A percentile compares a stretch with the other conserved stretches of the same genome.
Evolutionary conservation across 2,888 invertebrate species (phyloP).

Genomic region (Pilophorus perplexus): DNA sequence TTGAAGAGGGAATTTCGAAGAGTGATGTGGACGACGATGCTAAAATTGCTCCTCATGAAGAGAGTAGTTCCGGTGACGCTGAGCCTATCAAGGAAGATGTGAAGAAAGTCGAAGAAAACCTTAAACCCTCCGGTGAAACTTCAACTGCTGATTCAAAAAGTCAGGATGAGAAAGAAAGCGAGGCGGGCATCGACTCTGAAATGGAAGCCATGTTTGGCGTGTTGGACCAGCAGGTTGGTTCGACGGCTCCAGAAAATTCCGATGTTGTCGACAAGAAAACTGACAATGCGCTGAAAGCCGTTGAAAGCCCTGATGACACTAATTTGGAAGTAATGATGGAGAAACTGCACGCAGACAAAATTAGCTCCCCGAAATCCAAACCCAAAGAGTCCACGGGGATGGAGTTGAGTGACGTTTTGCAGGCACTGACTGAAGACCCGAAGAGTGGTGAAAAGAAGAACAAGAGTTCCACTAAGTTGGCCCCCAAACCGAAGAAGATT

Average conservation of each 20-base stretch:
- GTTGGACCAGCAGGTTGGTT: too few relatives aligned
- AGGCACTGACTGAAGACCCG: slow-evolving; percentile 23
- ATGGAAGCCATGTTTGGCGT: slow-evolving; percentile 18
- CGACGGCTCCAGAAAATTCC: too few relatives aligned
- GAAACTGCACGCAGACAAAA: slow-evolving; percentile 27
- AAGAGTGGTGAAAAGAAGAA: background rate
- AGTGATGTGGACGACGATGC: too few relatives aligned
- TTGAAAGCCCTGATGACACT: slow-evolving; percentile 18
- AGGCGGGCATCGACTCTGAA: background rate
- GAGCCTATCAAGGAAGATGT: too few relatives aligned
- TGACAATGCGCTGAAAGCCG: too few relatives aligned
- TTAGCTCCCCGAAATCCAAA: background rate
- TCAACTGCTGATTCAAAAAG: too few relatives aligned
- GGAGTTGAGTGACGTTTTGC: slow-evolving; percentile 27
- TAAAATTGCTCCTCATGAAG: too few relatives aligned
- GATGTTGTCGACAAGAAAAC: background rate
- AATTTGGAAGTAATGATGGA: slow-evolving; percentile 37
- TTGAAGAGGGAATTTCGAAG: too few relatives aligned
- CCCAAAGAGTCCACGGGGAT: slow-evolving; percentile 22
- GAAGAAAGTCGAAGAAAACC: too few relatives aligned
- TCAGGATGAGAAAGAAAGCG: background rate
- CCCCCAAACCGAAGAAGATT: background rate
- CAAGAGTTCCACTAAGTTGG: background rate
- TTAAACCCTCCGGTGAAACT: too few relatives aligned
- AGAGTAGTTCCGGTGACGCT: too few relatives aligned